Evolutionary conservation across 2,113 vertebrate genomes (phyloP), one percentile per base, ranked within the genome.

Genomic region (Hiodon tergisus): DNA sequence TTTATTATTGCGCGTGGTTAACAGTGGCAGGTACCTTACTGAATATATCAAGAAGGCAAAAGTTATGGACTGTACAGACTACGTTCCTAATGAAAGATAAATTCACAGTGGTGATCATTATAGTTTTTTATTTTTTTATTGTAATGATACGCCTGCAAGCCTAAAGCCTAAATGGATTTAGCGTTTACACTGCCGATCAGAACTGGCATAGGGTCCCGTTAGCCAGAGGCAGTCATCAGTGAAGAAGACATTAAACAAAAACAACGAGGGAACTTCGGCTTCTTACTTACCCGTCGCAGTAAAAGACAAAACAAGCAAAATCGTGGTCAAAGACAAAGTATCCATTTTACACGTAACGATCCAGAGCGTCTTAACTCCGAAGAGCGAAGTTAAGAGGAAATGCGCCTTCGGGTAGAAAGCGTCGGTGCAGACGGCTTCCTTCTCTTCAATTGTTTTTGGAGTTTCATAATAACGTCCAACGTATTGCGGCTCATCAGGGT

Each of bases 361-460:
- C 79, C 87, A 81, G 83, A 81, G 86, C 86, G 89, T 90, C 87
- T 78, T 82, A 88, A 31, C 85, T 86, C 85, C 89, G 92, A 93
- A 90, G 91, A 94, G 89, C 84, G 85, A 89, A 88, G 88, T 83
- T 82, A 85, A 92, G 90, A 84, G 88, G 94, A 97, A 96, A 91
- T 85, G 90, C 85, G 91, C 88, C 87, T 94, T 92, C 88, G 83
- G 86, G 89, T 89, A 91, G 92, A 91, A 92, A 91, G 88, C 91
- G 93, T 86, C 89, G 86, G 86, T 89, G 88, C 94, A 92, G 91
- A 91, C 87, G 86, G 87, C 86, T 97, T 97, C 95, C 95, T 96
- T 89, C 95, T 88, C 94, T 96, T 96, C 93, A 92, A 93, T 89
- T 92, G 92, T 92, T 90, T 89, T 73, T 71, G 88, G 84, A 88